A percentile compares a stretch with the other conserved stretches of the same genome.
Conservation (phyloP, 2,113 vertebrate species). For the Pandion haliaetus region DNA sequence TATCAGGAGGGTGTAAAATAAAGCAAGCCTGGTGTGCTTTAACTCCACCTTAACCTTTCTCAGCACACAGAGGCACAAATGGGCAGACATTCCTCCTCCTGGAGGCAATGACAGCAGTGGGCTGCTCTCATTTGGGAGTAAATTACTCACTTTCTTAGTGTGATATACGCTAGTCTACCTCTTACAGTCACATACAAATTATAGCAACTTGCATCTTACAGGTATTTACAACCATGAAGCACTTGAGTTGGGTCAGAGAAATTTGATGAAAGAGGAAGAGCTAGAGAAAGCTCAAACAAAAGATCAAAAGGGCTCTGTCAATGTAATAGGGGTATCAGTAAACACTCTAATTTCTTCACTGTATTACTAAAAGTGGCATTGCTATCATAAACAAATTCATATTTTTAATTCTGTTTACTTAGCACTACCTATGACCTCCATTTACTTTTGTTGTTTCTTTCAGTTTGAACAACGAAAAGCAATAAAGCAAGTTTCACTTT, state of each 20-base stretch:
- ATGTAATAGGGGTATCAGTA: not conserved
- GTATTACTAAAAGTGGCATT: not conserved
- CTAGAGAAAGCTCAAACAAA: not conserved
- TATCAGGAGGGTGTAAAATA: constrained; percentile 10
- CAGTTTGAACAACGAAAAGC: not conserved
- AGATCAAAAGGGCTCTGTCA: not conserved
- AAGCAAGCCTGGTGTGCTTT: constrained; percentile 46
- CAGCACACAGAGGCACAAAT: not conserved
- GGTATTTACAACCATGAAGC: not conserved
- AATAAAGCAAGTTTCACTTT: constrained; percentile 40
- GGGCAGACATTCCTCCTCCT: not conserved
- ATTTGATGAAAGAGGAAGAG: not conserved
- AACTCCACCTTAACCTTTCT: constrained; percentile 17
- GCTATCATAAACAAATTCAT: not conserved
- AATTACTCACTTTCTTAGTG: not conserved
- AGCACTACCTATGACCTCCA: not conserved
- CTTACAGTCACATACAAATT: not conserved
- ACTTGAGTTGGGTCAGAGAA: not conserved
- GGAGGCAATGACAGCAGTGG: not conserved
- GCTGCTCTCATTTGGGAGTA: not conserved
- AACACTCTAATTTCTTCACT: constrained; percentile 5
- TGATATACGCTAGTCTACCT: not conserved
- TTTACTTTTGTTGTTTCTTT: not conserved
- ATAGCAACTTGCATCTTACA: not conserved
- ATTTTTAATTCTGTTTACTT: constrained; percentile 14